Base-by-base conservation (phyloP, 1,140 invertebrate genomes). In the Drosophila nigrodunni region DNA sequence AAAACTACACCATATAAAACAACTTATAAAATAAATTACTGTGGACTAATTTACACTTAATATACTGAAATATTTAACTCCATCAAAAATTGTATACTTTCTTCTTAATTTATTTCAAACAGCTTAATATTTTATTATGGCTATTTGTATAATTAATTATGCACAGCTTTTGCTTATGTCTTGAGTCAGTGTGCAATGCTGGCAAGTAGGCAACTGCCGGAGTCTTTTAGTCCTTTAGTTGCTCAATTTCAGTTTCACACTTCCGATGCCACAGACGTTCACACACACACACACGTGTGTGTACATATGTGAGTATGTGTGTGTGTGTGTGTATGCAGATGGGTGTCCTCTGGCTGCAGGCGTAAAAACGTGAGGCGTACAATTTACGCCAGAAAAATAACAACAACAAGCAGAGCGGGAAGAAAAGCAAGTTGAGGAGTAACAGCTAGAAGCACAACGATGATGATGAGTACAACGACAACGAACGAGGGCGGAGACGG, bases 241-340 rank as follows among this genome's bases (percentile, higher is more conserved):
- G 88, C 88, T 91, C 88, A 91, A 91, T 91, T 91, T 91, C 83
- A 91, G 88, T 91, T 91, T 91, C 88, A 91, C 88, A 91, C 88
- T 91, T 91, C 88, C 88, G 88, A 35, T 47, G 75, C 65, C 74
- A 66, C 74, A 78, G 75, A 78, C 39, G 60, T 60, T 57, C 49
- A 41, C 21, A 59, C 52, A 75, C 71, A 65, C 60, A 57, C 47
- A 55, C 39, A 60, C 50, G 77, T 60, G 57, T 50, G 41, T 60
- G 47, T 54, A 44, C 39, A 68, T 61, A 75, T 71, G 72, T 66
- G 77, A 25, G 21, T 55, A 30, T 49, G 21, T 49, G 21, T 13
- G 18, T 25, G 47, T 49, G 47, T 13, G 43, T n/a, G 43, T 49
- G 21, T 74, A 85, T 80, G 82, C 82, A 86, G 77, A 86, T 78